Evolutionary conservation across 2,113 vertebrate species (phyloP), one percentile per base, ranked within the genome.

Genomic region (Regulus satrapa): DNA sequence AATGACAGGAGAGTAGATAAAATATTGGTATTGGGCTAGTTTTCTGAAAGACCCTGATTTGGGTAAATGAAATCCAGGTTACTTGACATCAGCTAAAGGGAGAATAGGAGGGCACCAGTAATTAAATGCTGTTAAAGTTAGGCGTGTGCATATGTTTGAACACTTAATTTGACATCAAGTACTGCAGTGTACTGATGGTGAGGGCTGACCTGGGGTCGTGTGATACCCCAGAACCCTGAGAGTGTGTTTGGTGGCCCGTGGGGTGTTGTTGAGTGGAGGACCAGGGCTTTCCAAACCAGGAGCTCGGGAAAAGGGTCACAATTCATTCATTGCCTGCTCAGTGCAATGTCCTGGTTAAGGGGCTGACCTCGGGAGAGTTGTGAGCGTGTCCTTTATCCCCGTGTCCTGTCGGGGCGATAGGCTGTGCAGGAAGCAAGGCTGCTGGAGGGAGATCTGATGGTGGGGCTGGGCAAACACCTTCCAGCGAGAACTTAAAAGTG

Each of bases 391-490:
- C 38, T 5, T 1, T n/a, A 0, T 34, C 10, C 4, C 2, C 7
- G 2, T 34, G 2, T 5, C 45, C 41, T 1, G 3, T 58, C 6
- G 1, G 26, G 34, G 56, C 24, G 71, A 36, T 12, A 14, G 64
- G 40, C 4, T 88, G 41, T 61, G 75, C 66, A 74, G 83, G 87
- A 94, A 95, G 19, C n/a, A 11, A 12, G 31, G 29, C 48, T 67
- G 88, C 48, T 5, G 31, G 48, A 41, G 48, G 56, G 66, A 87
- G 63, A 73, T n/a, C 46, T 88, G 87, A 18, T 89, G 89, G 79
- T 78, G 16, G 34, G 71, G 92, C 89, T 85, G 89, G 78, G 72
- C 93, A 96, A 96, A 96, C 90, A 77, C 90, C 85, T 96, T 94
- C 82, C 93, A 92, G 63, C 16, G 36, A 76, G 85, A 71, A 93